Evolutionary conservation across 2,888 invertebrate genomes (phyloP).

Genomic region (Euplagia quadripunctaria): DNA sequence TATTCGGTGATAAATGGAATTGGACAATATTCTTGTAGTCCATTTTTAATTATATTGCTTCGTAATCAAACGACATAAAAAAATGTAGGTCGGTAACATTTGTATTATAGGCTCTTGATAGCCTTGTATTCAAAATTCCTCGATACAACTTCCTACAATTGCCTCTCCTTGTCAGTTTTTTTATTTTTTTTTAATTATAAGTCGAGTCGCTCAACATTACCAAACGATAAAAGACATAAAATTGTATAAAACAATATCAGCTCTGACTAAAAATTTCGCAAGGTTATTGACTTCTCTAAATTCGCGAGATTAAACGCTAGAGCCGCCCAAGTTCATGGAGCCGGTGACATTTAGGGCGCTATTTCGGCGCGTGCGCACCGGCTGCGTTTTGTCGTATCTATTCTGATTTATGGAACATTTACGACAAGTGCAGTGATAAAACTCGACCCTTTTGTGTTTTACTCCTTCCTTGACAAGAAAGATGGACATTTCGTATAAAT

Average conservation of each 20-base stretch:
- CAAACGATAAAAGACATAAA: not conserved
- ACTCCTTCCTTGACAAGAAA: slow-evolving; percentile 39
- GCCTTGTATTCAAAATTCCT: not conserved
- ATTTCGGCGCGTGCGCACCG: slow-evolving; percentile 60
- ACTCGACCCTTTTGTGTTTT: slow-evolving; percentile 39
- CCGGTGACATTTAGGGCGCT: slow-evolving; percentile 77
- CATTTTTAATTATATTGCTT: not conserved
- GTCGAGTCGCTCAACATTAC: not conserved
- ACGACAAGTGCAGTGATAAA: slow-evolving; percentile 50
- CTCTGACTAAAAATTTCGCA: slow-evolving; percentile 56
- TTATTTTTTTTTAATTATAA: not conserved
- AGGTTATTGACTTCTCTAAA: slow-evolving; percentile 69
- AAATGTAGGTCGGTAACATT: too few relatives aligned
- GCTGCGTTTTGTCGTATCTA: slow-evolving; percentile 59
- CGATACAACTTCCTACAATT: not conserved
- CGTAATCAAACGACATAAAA: not conserved
- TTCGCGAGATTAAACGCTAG: slow-evolving; percentile 63
- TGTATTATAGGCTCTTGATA: too few relatives aligned
- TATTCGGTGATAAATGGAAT: slow-evolving; percentile 39
- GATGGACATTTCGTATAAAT: slow-evolving; percentile 9
- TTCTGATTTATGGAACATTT: slow-evolving; percentile 60
- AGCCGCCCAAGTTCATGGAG: slow-evolving; percentile 77
- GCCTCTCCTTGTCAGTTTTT: not conserved
- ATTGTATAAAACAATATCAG: slow-evolving; percentile 39
- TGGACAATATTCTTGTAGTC: slow-evolving; percentile 30